Base-by-base conservation (phyloP, 2,113 vertebrate species). In the Dissostichus mawsoni region DNA sequence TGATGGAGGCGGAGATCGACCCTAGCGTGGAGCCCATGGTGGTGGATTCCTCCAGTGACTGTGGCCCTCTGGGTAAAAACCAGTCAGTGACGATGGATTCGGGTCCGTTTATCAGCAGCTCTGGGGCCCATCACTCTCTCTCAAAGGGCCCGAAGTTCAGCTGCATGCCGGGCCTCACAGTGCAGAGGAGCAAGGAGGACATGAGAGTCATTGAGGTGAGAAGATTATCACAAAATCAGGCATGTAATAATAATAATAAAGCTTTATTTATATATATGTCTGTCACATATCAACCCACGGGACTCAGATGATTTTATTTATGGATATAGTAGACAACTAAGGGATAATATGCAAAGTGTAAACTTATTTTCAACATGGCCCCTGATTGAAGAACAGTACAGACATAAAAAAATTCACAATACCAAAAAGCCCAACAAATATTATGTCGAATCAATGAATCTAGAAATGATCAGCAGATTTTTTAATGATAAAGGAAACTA, bases 1-100 rank as follows among this genome's bases (percentile, higher is more conserved):
- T 99, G 98, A 96, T 99, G 96, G 97, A 99, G 95, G 97, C 98
- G 47, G 97, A 98, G 94, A 97, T 97, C 78, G 97, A 97, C 82
- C 93, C 97, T 9, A 95, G 96, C 83, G 83, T 94, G 2, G 98
- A 97, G 90, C 95, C 94, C 74, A 93, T 96, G 88, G 62, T 97
- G 93, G 97, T 95, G 93, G 98, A 98, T 69, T 94, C 97, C 23
- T 97, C 96, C 87, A 94, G 94, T 65, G 96, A 98, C 92, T 92
- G 94, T 74, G 82, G 94, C 64, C 87, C 96, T 58, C 92, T 95
- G 76, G 94, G 94, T 69, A 95, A 95, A 76, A 64, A 92, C 1
- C 91, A 73, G 76, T 62, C 88, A 0, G 75, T 81, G 78, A 89
- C 92, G 0, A 91, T 91, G 75, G 90, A 91, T 51, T 88, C 95